Conservation (phyloP, 2,113 vertebrate genomes). For the Rhinolophus ferrumequinum region DNA sequence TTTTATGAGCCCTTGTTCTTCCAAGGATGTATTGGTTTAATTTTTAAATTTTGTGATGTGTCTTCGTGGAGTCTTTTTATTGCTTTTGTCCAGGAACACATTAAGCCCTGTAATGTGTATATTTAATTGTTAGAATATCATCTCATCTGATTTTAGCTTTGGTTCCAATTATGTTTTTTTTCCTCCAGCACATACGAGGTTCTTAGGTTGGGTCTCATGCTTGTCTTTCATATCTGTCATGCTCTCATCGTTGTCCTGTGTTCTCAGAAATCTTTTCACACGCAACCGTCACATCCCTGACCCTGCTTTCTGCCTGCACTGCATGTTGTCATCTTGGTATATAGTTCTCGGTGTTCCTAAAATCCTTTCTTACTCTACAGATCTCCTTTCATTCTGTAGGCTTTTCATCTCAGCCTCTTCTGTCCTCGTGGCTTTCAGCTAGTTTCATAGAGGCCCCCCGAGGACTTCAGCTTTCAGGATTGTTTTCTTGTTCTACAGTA, state of each 20-base stretch:
- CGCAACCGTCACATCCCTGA: neutral
- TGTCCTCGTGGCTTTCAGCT: neutral
- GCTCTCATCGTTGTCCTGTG: neutral
- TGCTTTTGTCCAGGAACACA: neutral
- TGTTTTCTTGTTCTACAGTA: neutral
- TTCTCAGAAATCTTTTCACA: neutral
- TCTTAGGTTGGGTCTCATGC: neutral
- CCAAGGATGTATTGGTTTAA: neutral
- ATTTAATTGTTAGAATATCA: neutral
- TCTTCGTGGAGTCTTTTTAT: neutral
- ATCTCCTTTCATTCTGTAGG: neutral
- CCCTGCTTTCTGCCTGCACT: neutral
- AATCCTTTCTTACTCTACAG: neutral
- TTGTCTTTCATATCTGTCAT: neutral
- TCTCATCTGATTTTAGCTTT: neutral
- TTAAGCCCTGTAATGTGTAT: neutral
- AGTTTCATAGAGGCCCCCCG: neutral
- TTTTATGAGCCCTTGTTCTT: neutral
- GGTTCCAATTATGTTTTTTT: neutral
- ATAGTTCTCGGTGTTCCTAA: neutral
- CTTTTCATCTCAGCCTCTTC: neutral
- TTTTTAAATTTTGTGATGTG: neutral
- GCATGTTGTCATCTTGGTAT: neutral
- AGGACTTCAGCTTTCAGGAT: neutral
- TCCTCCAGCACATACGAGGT: neutral